Base-by-base conservation (phyloP, 2,113 vertebrate species). In the Ondatra zibethicus region DNA sequence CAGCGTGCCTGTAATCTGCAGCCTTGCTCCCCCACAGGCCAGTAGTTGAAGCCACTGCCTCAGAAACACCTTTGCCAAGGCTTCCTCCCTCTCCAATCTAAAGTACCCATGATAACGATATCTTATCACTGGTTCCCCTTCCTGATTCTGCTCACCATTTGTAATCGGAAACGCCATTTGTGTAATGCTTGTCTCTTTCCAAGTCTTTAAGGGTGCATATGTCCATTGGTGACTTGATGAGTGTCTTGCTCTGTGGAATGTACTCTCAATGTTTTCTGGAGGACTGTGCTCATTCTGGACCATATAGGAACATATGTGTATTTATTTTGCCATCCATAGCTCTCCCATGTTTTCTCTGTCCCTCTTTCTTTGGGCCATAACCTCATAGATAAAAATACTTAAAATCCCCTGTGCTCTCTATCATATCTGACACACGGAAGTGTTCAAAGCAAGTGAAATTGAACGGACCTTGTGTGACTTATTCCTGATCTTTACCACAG, bases 401-500 rank as follows among this genome's bases (percentile, higher is more conserved):
- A 10, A 91, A 80, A 96, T 75, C 61, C 39, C 31, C 17, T 82
- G 2, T 73, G 52, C 21, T 21, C 33, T 17, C 42, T 29, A 50
- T 23, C 12, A 27, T 75, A 42, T 3, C 45, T 88, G n/a, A 12
- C 55, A 81, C 25, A 66, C 14, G 1, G 47, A 89, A 92, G 17
- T 95, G 73, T 52, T 96, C 80, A 92, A 95, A 93, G 50, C 39
- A 85, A 92, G 55, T 88, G 76, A 96, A 90, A 6, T 45, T 91
- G 17, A 77, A 50, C 68, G n/a, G 55, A 13, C 7, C 33, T 61
- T 93, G 27, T 0, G 21, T 84, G n/a, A 76, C 6, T 66, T 95
- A 86, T 13, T 76, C 47, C 29, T 94, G 39, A 87, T 27, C 27
- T 95, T 93, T 85, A 91, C 27, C 8, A 47, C 33, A 25, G 47